Evolutionary conservation across 2,113 vertebrate species (phyloP), one percentile per base, ranked within the genome.

Genomic region (Scomber colias): DNA sequence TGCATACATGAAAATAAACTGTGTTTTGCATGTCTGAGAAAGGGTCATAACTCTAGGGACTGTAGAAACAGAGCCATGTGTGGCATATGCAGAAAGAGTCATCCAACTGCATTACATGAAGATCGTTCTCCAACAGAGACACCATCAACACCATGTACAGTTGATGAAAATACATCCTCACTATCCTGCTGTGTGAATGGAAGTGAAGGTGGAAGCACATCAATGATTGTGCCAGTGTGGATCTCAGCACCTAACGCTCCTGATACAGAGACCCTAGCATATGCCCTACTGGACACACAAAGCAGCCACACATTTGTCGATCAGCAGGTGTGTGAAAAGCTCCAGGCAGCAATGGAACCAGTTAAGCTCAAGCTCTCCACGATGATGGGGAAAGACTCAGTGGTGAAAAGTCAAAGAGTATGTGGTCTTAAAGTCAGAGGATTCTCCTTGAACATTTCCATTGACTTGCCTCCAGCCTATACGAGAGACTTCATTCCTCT

Each of bases 201-300:
- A 9, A 9, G 9, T 9, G 9, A 40, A 6, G 9, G 35, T 62
- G 27, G 24, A 15, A 6, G 6, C 10, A 68, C 75, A 12, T 77
- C 75, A 21, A 62, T 77, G 75, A 77, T 77, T 11, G 65, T 77
- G 45, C 75, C 75, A 14, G 75, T 77, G 3, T 77, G 56, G 65
- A 31, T 73, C 12, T 77, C 45, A 40, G 35, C 21, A 24, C 24
- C 24, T 24, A 24, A 24, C 24, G 24, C 24, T 24, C 24, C 24
- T 24, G 24, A 24, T 24, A 56, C 13, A 16, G 75, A 77, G 10
- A 40, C 21, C n/a, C 62, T 77, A 24, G 75, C 62, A 8, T 77
- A 77, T 11, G 48, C 75, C 5, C 5, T 77, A 27, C 17, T 70
- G 21, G 56, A 77, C n/a, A 77, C 66, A 27, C 75, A 77, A 27